phyloP scores from a whole-genome alignment of 2,888 invertebrate species.

The Rhaphigaster nebulosa region DNA sequence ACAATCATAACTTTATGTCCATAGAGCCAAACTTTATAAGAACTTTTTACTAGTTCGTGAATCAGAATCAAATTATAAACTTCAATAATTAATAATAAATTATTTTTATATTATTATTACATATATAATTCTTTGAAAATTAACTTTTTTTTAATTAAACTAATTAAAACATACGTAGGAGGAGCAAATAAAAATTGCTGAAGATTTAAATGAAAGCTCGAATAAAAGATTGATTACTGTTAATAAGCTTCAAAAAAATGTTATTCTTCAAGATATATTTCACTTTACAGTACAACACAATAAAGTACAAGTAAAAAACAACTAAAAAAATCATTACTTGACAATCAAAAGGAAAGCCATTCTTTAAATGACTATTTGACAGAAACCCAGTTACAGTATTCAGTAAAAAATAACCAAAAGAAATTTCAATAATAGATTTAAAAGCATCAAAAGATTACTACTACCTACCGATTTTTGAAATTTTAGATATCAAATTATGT shows the following conservation, averaged over 20 bases:
- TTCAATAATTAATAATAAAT: background rate
- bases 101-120: background rate
- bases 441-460: background rate
- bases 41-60: background rate
- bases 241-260: too few species aligned
- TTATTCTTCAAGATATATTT: background rate
- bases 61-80: conserved; percentile 20
- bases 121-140: background rate
- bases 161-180: background rate
- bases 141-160: background rate
- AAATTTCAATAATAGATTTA: background rate
- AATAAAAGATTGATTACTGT: too few species aligned
- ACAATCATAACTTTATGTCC: background rate
- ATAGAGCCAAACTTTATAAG: background rate
- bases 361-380: background rate
- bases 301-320: background rate
- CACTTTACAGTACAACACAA: too few species aligned
- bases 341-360: background rate
- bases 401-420: background rate
- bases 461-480: background rate
- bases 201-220: background rate
- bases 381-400: background rate
- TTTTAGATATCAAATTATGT: background rate
- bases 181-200: background rate
- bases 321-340: background rate